A percentile compares a stretch with the other conserved stretches of the same genome.
These are phyloP conservation scores for Campoletis raptor DNA, from an alignment of 2,888 invertebrate species.

Conservation along the genomic window DNA sequence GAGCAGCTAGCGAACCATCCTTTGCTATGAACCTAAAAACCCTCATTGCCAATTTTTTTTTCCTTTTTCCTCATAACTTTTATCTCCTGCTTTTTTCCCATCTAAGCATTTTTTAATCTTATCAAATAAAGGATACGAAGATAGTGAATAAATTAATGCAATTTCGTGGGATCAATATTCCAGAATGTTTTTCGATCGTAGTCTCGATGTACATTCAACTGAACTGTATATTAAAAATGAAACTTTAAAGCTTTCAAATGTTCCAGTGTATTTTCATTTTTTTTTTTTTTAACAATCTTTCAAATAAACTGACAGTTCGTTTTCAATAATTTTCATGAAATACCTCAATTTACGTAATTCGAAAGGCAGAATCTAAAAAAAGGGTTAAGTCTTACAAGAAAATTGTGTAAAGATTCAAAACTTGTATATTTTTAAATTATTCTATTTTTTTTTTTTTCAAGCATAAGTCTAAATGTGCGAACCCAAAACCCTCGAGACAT, in stretches of 20 bases:
- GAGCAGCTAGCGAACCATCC: slow-evolving; percentile 24
- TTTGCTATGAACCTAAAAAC: slow-evolving; percentile 45
- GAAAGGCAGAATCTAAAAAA: slow-evolving; percentile 9
- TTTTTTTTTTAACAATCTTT: neutral
- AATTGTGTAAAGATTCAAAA: neutral
- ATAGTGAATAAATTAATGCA: neutral
- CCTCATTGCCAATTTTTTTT: slow-evolving; percentile 43
- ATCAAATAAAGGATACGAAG: neutral
- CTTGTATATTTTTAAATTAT: neutral
- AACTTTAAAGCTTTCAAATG: neutral
- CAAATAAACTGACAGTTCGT: neutral
- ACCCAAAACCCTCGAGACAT: neutral
- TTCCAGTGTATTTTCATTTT: neutral
- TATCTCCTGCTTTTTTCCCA: neutral
- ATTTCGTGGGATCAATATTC: neutral
- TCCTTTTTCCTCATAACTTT: neutral
- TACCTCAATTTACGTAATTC: neutral
- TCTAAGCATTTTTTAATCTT: neutral
- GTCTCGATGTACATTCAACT: neutral
- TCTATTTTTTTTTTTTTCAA: neutral
- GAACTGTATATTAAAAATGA: neutral
- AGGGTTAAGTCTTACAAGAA: neutral
- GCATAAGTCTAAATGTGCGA: slow-evolving; percentile 34
- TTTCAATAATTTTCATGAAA: neutral
- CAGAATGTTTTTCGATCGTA: neutral